phyloP scores from a whole-genome alignment of 2,888 invertebrate genomes.

The Pharmacophagus antenor region DNA sequence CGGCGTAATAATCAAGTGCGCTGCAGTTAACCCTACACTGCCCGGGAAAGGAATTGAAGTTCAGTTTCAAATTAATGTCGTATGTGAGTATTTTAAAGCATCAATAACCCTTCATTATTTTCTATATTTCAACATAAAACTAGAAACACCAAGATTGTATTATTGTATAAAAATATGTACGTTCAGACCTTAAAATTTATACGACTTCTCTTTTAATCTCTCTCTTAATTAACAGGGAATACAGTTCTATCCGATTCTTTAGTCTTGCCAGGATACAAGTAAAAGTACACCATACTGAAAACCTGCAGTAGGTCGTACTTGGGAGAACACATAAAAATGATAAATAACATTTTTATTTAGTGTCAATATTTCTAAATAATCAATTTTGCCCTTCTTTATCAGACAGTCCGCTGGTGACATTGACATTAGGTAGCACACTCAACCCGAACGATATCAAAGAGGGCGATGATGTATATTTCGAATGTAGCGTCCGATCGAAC shows the following conservation, averaged over 20 bases:
- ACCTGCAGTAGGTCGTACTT: too few relatives aligned
- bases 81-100: conserved; percentile 86
- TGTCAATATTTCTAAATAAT: background rate
- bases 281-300: too few relatives aligned
- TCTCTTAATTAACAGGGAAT: too few relatives aligned
- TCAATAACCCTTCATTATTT: background rate
- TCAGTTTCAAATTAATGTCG: conserved; percentile 89
- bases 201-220: too few relatives aligned
- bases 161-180: too few relatives aligned
- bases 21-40: conserved; percentile 90
- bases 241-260: too few relatives aligned
- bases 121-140: background rate
- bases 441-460: conserved; percentile 94
- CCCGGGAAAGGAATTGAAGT: conserved; percentile 88
- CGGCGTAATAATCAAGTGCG: conserved; percentile 89
- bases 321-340: too few relatives aligned
- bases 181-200: too few relatives aligned
- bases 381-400: conserved; percentile 32
- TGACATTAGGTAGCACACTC: conserved; percentile 91
- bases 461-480: conserved; percentile 94
- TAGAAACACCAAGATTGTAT: too few relatives aligned
- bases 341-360: background rate
- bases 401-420: conserved; percentile 72
- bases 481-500: conserved; percentile 91
- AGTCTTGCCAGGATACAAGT: too few relatives aligned